Evolutionary conservation across 1,140 invertebrate genomes (phyloP).

Genomic region (Tetramorium parvispinum): DNA sequence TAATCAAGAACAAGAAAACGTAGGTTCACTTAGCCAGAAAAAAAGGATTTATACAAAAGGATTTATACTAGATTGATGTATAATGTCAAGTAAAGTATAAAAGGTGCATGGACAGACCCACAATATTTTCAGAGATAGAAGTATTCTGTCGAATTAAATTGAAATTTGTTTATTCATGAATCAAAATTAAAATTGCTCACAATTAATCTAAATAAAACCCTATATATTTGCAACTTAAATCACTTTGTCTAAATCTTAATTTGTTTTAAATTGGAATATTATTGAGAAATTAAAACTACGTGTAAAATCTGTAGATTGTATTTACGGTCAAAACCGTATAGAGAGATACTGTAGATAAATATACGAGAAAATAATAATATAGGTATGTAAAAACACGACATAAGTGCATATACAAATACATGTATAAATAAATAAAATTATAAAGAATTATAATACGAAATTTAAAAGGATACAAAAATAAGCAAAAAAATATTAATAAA

Average conservation of each 20-base stretch:
- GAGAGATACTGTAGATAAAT: background rate
- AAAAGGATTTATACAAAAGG: background rate
- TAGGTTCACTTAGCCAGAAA: background rate
- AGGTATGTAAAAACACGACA: background rate
- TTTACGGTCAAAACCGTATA: background rate
- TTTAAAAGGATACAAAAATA: background rate
- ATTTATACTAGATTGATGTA: background rate
- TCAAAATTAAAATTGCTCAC: background rate
- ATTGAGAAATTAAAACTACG: background rate
- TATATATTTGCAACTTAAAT: background rate
- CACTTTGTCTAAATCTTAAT: too few species aligned
- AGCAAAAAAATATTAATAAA: background rate
- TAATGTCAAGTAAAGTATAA: background rate
- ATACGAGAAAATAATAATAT: background rate
- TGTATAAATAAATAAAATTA: background rate
- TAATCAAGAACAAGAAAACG: background rate
- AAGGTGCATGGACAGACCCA: background rate
- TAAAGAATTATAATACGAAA: background rate
- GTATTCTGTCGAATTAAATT: background rate
- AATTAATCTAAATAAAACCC: background rate
- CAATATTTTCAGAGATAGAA: background rate
- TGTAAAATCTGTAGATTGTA: background rate
- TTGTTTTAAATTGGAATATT: too few species aligned
- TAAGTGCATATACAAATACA: too few species aligned
- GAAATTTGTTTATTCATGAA: background rate